Base-by-base conservation (phyloP, 2,113 vertebrate genomes). In the Vulpes ferrilata region DNA sequence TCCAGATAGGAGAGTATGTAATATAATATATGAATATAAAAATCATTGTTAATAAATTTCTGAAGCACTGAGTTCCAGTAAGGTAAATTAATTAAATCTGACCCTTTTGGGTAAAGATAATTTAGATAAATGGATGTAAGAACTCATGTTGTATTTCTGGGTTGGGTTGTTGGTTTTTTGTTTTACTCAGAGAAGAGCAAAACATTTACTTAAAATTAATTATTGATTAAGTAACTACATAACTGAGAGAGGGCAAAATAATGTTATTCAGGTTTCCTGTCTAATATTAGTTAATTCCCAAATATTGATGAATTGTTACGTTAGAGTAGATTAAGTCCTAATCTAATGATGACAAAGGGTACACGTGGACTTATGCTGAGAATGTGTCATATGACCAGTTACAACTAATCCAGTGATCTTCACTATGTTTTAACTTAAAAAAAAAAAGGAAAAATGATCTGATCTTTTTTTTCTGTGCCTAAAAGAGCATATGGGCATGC, bases 141-240 rank as follows among this genome's bases (percentile, higher is more conserved):
- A 27, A 13, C 15, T 30, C 20, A 6, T 76, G 55, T 43, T 89
- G 19, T 83, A 90, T n/a, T 82, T 78, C 78, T 85, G 35, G 38
- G 3, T 67, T 88, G 23, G 30, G 13, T 55, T 35, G 30, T 57
- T 93, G 22, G 15, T 5, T 65, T 92, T 48, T 88, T 25, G 67
- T 95, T 91, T 94, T 25, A 57, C 80, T 79, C 64, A 89, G 65
- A 60, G 73, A 90, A 88, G 53, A 51, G 7, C 25, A 86, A 78
- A 90, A 65, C 84, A n/a, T 90, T 69, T 81, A 48, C 27, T 43
- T 71, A 83, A 79, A 78, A 65, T 59, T 76, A 64, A 78, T 83
- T 59, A 85, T 92, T 83, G 12, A 65, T 83, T 90, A 93, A 73
- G 57, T 78, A 35, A 78, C 67, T 78, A 12, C 35, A 4, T 53